Evolutionary conservation across 2,113 vertebrate genomes (phyloP).

Genomic region (Sardina pilchardus): DNA sequence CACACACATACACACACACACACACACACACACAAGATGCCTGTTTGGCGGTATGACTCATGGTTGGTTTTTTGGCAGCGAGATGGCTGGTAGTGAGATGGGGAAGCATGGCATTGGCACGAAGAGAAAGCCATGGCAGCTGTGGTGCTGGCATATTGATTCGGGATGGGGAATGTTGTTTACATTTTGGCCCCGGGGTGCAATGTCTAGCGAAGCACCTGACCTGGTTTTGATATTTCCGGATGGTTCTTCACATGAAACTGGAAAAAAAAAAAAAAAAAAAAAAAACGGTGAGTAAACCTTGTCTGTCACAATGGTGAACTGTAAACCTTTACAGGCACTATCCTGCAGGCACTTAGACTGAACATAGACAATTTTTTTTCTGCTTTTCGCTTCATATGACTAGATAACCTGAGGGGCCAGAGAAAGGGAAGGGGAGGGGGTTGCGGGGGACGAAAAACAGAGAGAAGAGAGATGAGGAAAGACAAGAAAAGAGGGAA

Average conservation of each 20-base stretch:
- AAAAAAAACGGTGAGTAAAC: conserved; percentile 27
- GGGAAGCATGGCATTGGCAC: not conserved
- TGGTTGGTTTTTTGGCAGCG: not conserved
- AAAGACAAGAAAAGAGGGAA: not conserved
- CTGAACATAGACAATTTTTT: conserved; percentile 8
- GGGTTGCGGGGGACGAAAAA: conserved; percentile 17
- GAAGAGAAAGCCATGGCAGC: not conserved
- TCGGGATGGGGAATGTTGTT: not conserved
- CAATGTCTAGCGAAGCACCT: not conserved
- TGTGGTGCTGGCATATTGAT: not conserved
- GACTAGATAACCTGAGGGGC: conserved; percentile 17
- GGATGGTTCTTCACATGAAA: conserved; percentile 33
- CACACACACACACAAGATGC: not conserved
- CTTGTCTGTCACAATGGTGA: conserved; percentile 11
- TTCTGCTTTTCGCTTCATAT: conserved; percentile 1
- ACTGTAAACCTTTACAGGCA: conserved; percentile 19
- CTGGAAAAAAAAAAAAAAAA: conserved; percentile 1
- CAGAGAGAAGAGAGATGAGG: conserved; percentile 3
- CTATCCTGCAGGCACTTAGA: conserved; percentile 27
- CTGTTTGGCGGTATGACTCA: not conserved
- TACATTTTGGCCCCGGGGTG: conserved; percentile 2
- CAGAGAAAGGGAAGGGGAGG: conserved; percentile 13
- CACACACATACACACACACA: not conserved
- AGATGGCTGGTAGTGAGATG: not conserved
- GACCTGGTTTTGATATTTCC: conserved; percentile 29